These are phyloP conservation scores for Hoplodrina ambigua DNA, from an alignment of 2,888 invertebrate species.

Conservation along the genomic window DNA sequence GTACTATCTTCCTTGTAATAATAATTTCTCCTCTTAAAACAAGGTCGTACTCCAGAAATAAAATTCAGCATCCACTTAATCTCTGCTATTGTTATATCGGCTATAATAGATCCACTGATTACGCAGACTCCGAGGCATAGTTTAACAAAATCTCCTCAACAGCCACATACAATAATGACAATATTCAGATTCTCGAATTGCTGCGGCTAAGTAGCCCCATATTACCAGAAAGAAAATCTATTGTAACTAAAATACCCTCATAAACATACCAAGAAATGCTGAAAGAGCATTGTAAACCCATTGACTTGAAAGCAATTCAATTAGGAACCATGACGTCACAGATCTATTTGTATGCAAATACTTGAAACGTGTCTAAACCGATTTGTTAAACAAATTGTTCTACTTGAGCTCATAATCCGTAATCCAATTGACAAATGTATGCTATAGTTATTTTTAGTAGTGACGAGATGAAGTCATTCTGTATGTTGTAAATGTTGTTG, in stretches of 20 bases:
- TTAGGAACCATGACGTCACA: constrained; percentile 47
- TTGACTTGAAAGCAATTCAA: constrained; percentile 44
- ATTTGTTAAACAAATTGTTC: constrained; percentile 48
- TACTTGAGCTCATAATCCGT: constrained; percentile 44
- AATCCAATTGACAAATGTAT: constrained; percentile 56
- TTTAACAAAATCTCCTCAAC: not conserved
- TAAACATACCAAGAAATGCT: constrained; percentile 9
- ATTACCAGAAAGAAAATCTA: not conserved
- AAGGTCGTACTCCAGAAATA: not conserved
- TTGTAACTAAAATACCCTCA: constrained; percentile 1
- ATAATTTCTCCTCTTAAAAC: not conserved
- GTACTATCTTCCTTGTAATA: too few relatives aligned
- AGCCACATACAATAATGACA: not conserved
- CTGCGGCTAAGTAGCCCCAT: not conserved
- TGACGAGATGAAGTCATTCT: constrained; percentile 56
- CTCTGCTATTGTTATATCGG: not conserved
- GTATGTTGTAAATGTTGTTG: constrained; percentile 32
- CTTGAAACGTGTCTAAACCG: constrained; percentile 39
- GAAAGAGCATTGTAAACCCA: constrained; percentile 25
- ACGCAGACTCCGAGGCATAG: not conserved
- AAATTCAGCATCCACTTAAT: not conserved
- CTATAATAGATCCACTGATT: not conserved
- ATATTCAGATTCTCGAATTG: not conserved
- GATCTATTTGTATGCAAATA: constrained; percentile 61
- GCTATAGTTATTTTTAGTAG: constrained; percentile 52